These are phyloP conservation scores for Cyclura pinguis DNA, from an alignment of 2,797 vertebrate species.

Conservation along the genomic window DNA sequence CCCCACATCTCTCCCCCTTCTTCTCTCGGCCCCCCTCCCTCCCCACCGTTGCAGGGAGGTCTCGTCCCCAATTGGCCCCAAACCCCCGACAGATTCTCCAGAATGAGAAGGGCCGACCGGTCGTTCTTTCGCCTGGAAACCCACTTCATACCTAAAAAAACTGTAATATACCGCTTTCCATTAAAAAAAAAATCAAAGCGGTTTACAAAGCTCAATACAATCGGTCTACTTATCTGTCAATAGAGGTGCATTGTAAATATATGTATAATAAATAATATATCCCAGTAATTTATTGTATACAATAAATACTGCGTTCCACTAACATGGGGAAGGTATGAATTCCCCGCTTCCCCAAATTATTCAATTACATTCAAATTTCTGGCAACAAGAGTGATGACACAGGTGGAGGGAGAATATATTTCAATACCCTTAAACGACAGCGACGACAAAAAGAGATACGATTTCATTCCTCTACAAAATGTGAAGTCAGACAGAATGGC, in stretches of 20 bases:
- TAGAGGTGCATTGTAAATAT: no score
- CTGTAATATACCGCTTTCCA: not conserved
- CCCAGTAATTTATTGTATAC: no score
- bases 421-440: not conserved
- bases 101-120: not conserved
- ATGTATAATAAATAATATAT: no score
- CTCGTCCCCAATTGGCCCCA: not conserved
- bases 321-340: no score
- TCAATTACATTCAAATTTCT: not conserved
- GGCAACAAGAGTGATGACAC: not conserved
- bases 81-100: fast-evolving
- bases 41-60: not conserved
- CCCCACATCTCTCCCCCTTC: not conserved
- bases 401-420: not conserved
- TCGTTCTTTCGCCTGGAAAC: not conserved
- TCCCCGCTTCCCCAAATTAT: not conserved
- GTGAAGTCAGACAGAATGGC: no score
- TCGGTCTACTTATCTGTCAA: not conserved
- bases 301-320: no score
- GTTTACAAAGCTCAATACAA: constrained; percentile 2
- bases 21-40: not conserved
- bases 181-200: not conserved
- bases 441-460: not conserved
- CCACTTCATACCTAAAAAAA: not conserved
- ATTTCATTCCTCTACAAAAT: not conserved